Evolutionary conservation across 2,888 invertebrate genomes (phyloP).

Genomic region (Adelognathus sp.): DNA sequence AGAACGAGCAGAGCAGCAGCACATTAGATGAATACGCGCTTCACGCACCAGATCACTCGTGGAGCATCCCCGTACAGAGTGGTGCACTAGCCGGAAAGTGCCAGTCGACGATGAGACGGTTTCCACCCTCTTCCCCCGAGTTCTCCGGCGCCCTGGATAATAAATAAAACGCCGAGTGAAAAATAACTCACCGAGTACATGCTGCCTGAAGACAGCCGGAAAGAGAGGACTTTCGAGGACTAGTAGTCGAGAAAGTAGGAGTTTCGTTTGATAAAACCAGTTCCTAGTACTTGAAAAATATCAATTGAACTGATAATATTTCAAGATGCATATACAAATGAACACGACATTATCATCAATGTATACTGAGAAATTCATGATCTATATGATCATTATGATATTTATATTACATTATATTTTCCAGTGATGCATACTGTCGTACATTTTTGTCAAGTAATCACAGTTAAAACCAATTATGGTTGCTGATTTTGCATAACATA

Average conservation of each 20-base stretch:
- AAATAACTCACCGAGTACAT: slow-evolving; percentile 38
- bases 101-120: slow-evolving; percentile 55
- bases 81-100: slow-evolving; percentile 57
- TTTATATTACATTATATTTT: neutral
- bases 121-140: neutral
- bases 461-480: neutral
- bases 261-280: slow-evolving; percentile 72
- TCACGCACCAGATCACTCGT: slow-evolving; percentile 72
- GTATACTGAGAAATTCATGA: neutral
- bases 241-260: slow-evolving; percentile 59
- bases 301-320: slow-evolving; percentile 9
- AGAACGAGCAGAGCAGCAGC: slow-evolving; percentile 42
- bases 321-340: neutral
- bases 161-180: slow-evolving; percentile 71
- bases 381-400: neutral
- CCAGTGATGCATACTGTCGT: neutral
- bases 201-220: neutral
- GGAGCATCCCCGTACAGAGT: slow-evolving; percentile 49
- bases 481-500: neutral
- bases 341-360: neutral
- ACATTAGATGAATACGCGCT: slow-evolving; percentile 70
- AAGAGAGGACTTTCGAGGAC: slow-evolving; percentile 23
- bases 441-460: neutral
- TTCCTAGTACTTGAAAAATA: slow-evolving; percentile 64
- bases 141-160: slow-evolving; percentile 57